phyloP scores from a whole-genome alignment of 2,113 vertebrate genomes.

The Larimichthys polyactis region DNA sequence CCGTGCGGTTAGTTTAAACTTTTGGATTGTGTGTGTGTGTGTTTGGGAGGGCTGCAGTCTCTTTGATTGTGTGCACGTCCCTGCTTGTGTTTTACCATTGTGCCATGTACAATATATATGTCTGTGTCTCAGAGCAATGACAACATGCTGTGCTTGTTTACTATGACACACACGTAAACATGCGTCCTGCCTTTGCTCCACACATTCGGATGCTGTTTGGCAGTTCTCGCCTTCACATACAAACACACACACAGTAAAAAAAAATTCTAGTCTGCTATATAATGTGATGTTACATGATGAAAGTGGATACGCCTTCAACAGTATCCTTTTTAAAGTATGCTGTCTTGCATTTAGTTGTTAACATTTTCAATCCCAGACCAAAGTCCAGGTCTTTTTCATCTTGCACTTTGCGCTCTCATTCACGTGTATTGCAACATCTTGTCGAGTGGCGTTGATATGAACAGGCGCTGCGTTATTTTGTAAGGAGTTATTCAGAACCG shows the following conservation, averaged over 20 bases:
- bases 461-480: slow-evolving; percentile 34
- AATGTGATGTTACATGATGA: slow-evolving; percentile 18
- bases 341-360: slow-evolving; percentile 6
- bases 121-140: slow-evolving; percentile 9
- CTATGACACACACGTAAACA: neutral
- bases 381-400: slow-evolving; percentile 5
- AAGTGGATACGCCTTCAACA: neutral
- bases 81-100: slow-evolving; percentile 14
- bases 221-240: neutral
- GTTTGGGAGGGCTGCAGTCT: neutral
- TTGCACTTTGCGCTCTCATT: slow-evolving; percentile 3
- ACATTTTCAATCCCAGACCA: slow-evolving; percentile 14
- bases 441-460: slow-evolving; percentile 23
- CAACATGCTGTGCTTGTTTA: slow-evolving; percentile 23
- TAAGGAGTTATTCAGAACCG: slow-evolving; percentile 39
- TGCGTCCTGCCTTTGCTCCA: neutral
- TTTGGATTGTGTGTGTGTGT: slow-evolving; percentile 8
- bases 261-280: slow-evolving; percentile 1
- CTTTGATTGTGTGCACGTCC: neutral
- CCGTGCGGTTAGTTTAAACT: slow-evolving; percentile 24
- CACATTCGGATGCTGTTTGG: neutral
- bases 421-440: slow-evolving; percentile 20
- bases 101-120: slow-evolving; percentile 17
- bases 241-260: slow-evolving; percentile 5
- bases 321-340: neutral